Conservation (phyloP, 2,797 vertebrate species). For the Euphonia xanthogaster region DNA sequence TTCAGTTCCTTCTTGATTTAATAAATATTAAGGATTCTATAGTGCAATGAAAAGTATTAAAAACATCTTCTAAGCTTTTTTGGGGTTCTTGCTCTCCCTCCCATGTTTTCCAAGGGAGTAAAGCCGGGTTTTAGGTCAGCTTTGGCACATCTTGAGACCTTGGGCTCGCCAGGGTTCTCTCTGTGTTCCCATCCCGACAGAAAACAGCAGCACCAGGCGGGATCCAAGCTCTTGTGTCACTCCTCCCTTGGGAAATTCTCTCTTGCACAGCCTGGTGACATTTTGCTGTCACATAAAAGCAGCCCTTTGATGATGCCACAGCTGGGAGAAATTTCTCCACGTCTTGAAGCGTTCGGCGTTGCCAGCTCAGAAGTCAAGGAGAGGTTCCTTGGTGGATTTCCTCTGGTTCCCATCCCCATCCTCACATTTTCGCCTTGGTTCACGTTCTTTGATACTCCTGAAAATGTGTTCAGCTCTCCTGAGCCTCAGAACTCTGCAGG, state of each 20-base stretch:
- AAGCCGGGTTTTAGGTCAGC: rapidly evolving
- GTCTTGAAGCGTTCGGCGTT: rapidly evolving
- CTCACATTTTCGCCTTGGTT: background rate
- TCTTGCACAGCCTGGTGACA: background rate
- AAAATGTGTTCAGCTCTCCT: rapidly evolving
- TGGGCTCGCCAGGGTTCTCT: background rate
- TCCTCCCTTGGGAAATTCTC: background rate
- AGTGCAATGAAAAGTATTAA: background rate
- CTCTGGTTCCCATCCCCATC: background rate
- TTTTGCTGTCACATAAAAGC: background rate
- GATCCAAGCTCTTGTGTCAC: background rate
- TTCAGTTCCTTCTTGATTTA: background rate
- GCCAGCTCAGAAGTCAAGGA: background rate
- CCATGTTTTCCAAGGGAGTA: background rate
- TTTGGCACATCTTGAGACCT: background rate
- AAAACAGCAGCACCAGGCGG: background rate
- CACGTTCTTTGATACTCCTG: background rate
- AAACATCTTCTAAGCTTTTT: rapidly evolving
- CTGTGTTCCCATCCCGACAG: rapidly evolving
- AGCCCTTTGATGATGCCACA: background rate
- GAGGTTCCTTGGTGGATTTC: background rate
- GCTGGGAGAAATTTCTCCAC: background rate
- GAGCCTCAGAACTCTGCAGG: background rate
- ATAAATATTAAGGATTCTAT: rapidly evolving
- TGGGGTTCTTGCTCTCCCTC: background rate